Evolutionary conservation across 2,797 vertebrate genomes (phyloP), one percentile per base, ranked within the genome.

Genomic region (Tragelaphus eurycerus): DNA sequence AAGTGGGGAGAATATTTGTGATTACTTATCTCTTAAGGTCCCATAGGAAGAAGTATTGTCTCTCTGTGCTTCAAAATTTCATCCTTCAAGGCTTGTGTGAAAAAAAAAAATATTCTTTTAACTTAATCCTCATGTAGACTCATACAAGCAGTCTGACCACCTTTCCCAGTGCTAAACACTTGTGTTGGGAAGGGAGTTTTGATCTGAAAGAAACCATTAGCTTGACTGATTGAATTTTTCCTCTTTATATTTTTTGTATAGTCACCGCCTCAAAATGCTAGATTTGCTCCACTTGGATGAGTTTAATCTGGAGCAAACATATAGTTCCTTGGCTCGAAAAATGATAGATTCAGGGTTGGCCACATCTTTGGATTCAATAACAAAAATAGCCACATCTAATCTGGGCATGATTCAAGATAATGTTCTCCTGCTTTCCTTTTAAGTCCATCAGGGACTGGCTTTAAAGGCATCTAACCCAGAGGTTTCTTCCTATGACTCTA

Each of bases 261-360:
- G 34, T 92, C 43, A 96, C 52, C 19, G 3, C 6, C 59, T 94
- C 50, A 93, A 90, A 92, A 95, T 82, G 34, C 29, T 85, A 87
- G 57, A 92, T 90, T 89, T 50, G n/a, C 16, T 97, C 76, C 12
- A 85, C 3, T 86, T 96, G 67, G 71, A 93, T 88, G 31, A 71
- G 19, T 89, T 95, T 86, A 57, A 87, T 78, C n/a, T 94, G 46
- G 79, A 96, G 15, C 9, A 96, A 93, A 95, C 59, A 46, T 38
- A 83, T 43, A 46, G 46, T 34, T 34, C 19, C 27, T 86, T 89
- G 87, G 23, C 43, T 94, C 50, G 55, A 92, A 81, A 27, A n/a
- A 13, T 27, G 17, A 21, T 31, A 21, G 23, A 81, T 76, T 91
- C 43, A 38, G 10, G 29, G 27, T 12, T 76, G 57, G 29, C 31